Evolutionary conservation across 2,113 vertebrate genomes (phyloP), one percentile per base, ranked within the genome.

Genomic region (Talpa occidentalis): DNA sequence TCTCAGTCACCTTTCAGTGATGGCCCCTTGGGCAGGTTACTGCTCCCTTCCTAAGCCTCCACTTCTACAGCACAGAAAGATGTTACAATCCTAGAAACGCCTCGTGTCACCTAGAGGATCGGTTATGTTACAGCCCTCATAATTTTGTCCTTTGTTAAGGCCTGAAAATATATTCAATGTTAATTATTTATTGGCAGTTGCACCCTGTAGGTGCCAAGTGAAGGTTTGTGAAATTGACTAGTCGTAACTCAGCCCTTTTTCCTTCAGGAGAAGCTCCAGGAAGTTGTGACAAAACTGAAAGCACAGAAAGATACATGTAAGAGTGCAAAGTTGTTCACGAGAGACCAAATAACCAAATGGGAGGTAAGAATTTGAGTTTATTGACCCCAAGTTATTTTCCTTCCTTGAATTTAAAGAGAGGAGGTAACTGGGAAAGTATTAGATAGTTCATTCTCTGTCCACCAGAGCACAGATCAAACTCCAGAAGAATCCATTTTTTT

Each of bases 201-300:
- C n/a, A n/a, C 21, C 54, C 19, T 7, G 5, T 22, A 8, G 9
- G 6, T 56, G 54, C 19, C 54, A 22, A 56, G 24, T 56, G 17
- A 22, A 87, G 35, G 80, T 14, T 8, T 44, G 16, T 17, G 4
- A 28, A 42, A 69, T 42, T 28, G 5, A 47, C 42, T 5, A 8
- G 2, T 30, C n/a, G 42, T 70, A 15, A 40, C n/a, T 44, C 22
- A 40, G n/a, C n/a, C 28, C 21, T 2, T 69, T 90, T 91, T 78
- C 56, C 24, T 59, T 78, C 64, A 96, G 97, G 64, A 94, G 56
- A 89, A 95, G 59, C 78, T 96, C 15, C 82, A 94, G 69, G 14
- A 91, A 15, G 74, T 62, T 14, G 6, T 87, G 64, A 78, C 59
- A 42, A 79, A 69, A 10, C 5, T 96, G 79, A 76, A 1, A 32